A percentile compares a stretch with the other conserved stretches of the same genome.
These are phyloP conservation scores for Stomatorhinus walkeri DNA, from an alignment of 2,797 vertebrate species.

Conservation along the genomic window DNA sequence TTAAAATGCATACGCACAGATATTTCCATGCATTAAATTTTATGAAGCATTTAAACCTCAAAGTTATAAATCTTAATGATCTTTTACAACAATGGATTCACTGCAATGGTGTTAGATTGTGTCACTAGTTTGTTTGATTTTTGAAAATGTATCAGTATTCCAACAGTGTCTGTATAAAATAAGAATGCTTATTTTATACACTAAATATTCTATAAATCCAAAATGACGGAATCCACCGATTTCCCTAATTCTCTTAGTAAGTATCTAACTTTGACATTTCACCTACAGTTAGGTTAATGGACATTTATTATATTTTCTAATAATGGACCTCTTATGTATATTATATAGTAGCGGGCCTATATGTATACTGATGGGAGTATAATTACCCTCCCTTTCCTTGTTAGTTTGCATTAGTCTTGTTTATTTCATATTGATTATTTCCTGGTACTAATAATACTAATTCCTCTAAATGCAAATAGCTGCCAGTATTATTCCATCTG, in stretches of 20 bases:
- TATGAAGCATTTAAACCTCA: slow-evolving; percentile 72
- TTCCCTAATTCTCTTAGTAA: neutral
- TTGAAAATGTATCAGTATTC: slow-evolving; percentile 25
- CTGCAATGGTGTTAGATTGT: slow-evolving; percentile 60
- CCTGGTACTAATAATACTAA: neutral
- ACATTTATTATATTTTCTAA: neutral
- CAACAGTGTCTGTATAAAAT: neutral
- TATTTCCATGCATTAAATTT: slow-evolving; percentile 72
- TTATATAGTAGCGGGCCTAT: neutral
- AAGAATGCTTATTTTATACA: neutral
- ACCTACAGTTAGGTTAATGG: neutral
- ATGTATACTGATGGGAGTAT: neutral
- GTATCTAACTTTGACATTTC: neutral
- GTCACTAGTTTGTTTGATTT: slow-evolving; percentile 58
- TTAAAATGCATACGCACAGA: slow-evolving; percentile 71
- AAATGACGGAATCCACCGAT: neutral
- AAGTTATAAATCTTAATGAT: slow-evolving; percentile 69
- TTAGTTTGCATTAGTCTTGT: neutral
- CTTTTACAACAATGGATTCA: slow-evolving; percentile 59
- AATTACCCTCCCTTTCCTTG: neutral
- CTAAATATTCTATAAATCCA: neutral
- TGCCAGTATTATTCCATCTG: neutral
- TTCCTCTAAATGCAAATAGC: neutral
- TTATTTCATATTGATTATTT: neutral
- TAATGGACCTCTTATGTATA: neutral